Percentiles rank a stretch among this genome's conserved stretches.
These are phyloP conservation scores for Rhadina sibilatrix DNA, from an alignment of 2,113 vertebrate genomes.

Conservation along the genomic window DNA sequence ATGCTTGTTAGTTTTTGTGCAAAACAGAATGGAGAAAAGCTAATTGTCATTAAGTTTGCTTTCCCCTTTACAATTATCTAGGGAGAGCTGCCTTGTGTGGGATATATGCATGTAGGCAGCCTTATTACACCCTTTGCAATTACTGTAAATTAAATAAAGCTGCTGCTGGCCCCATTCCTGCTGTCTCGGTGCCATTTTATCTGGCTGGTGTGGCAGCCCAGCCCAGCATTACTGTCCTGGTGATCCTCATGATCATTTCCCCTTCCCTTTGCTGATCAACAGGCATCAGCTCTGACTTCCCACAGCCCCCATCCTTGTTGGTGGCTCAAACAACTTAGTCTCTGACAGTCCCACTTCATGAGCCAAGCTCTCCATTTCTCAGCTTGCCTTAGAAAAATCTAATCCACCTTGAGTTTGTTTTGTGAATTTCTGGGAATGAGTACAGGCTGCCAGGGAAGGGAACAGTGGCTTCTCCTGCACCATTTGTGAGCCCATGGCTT, in stretches of 20 bases:
- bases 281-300: not conserved
- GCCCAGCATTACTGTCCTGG: fast-evolving
- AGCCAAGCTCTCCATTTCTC: not conserved
- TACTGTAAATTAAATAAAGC: not conserved
- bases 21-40: not conserved
- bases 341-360: not conserved
- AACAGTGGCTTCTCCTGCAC: not conserved
- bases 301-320: fast-evolving
- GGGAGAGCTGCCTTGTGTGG: not conserved
- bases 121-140: not conserved
- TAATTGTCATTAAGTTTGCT: not conserved
- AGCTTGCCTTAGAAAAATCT: not conserved
- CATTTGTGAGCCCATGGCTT: not conserved
- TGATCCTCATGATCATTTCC: fast-evolving
- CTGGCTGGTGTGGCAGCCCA: not conserved
- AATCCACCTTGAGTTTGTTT: not conserved
- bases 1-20: not conserved
- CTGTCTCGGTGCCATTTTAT: not conserved
- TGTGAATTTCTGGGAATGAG: not conserved
- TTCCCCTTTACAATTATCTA: not conserved
- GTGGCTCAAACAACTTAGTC: not conserved
- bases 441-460: not conserved
- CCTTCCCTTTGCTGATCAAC: not conserved
- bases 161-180: not conserved
- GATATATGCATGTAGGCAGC: not conserved